Conservation (phyloP, 1,140 invertebrate genomes). For the Rhyzopertha dominica region DNA sequence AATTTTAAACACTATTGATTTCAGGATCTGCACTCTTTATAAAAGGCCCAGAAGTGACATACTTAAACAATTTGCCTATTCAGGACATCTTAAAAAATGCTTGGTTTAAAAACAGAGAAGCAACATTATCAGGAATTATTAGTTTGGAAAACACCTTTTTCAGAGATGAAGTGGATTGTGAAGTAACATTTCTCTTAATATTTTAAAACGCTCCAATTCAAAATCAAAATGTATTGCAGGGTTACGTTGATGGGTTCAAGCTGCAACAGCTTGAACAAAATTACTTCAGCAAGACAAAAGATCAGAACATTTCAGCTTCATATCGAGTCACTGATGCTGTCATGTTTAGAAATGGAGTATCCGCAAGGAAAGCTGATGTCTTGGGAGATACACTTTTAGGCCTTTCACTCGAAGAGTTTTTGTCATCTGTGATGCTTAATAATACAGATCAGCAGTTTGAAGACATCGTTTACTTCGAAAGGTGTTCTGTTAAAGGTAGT, state of each 20-base stretch:
- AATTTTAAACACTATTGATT: too few relatives aligned
- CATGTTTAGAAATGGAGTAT: slow-evolving; percentile 25
- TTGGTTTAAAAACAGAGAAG: slow-evolving; percentile 33
- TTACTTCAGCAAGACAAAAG: slow-evolving; percentile 39
- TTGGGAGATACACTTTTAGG: too few relatives aligned
- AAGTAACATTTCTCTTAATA: slow-evolving; percentile 22
- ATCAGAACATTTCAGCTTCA: slow-evolving; percentile 32
- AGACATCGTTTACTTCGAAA: slow-evolving; percentile 25
- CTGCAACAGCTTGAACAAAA: slow-evolving; percentile 29
- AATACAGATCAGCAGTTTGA: slow-evolving; percentile 36
- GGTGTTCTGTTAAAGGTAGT: slow-evolving; percentile 13
- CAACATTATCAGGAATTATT: slow-evolving; percentile 21
- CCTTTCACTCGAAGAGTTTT: slow-evolving; percentile 30
- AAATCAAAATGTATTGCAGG: too few relatives aligned
- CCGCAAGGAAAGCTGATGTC: slow-evolving; percentile 19
- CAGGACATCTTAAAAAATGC: slow-evolving; percentile 22
- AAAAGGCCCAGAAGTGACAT: slow-evolving; percentile 28
- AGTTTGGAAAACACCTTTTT: slow-evolving; percentile 28
- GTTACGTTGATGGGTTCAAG: slow-evolving; percentile 29
- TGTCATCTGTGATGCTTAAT: slow-evolving; percentile 28
- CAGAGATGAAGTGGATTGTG: slow-evolving; percentile 25
- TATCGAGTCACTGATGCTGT: slow-evolving; percentile 29
- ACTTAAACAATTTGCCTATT: slow-evolving; percentile 20
- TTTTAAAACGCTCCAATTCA: slow-evolving; percentile 1
- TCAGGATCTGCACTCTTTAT: slow-evolving; percentile 29